Percentiles rank a stretch among this genome's conserved stretches.
Conservation (phyloP, 2,797 vertebrate species). For the Chelon auratus region DNA sequence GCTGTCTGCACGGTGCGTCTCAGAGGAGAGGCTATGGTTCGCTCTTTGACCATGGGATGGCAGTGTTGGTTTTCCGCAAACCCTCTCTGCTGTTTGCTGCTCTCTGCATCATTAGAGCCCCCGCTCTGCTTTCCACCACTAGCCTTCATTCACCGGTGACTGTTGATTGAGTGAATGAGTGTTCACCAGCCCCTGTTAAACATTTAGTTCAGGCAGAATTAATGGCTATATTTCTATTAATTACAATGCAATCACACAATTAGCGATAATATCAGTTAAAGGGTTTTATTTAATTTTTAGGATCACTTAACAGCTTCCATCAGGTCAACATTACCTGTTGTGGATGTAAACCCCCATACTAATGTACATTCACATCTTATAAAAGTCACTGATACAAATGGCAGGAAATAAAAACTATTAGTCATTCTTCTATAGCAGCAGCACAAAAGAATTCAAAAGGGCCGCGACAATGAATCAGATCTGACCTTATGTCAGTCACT, state of each 20-base stretch:
- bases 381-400: background rate
- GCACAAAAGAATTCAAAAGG: background rate
- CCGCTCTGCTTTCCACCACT: background rate
- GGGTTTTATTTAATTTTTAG: constrained; percentile 1
- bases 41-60: constrained; percentile 70
- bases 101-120: constrained; percentile 19
- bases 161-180: constrained; percentile 37
- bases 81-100: background rate
- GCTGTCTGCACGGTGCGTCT: constrained; percentile 32
- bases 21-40: constrained; percentile 5
- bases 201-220: constrained; percentile 21
- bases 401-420: background rate
- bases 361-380: background rate
- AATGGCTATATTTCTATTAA: background rate
- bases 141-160: constrained; percentile 31
- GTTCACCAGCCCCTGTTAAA: constrained; percentile 26
- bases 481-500: background rate
- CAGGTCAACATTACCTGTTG: too few species aligned
- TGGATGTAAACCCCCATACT: background rate
- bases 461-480: background rate
- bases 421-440: background rate
- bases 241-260: background rate
- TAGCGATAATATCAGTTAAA: background rate
- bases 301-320: background rate
- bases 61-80: constrained; percentile 69